Percentiles rank a stretch among this genome's conserved stretches.
Evolutionary conservation across 1,140 invertebrate genomes (phyloP).

Genomic region (Oryzaephilus surinamensis): DNA sequence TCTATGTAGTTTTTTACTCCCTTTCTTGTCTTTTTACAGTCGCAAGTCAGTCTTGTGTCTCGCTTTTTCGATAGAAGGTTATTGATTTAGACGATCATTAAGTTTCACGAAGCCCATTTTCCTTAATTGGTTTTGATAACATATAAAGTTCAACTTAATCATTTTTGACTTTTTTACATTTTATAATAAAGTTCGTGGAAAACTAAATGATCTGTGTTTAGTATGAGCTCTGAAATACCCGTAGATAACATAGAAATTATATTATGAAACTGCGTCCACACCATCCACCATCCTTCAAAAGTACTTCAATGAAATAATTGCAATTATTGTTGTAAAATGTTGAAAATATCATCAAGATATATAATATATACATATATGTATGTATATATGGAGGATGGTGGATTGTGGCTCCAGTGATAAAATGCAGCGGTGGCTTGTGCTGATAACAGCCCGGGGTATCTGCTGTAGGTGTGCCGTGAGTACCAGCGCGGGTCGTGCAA

Average conservation of each 20-base stretch:
- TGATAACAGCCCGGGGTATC: constrained; percentile 25
- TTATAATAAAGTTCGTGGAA: no score
- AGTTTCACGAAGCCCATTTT: no score
- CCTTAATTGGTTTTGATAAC: background rate
- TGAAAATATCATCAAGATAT: no score
- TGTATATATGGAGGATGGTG: no score
- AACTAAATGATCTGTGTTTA: constrained; percentile 12
- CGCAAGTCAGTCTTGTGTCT: constrained; percentile 15
- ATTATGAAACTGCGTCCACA: constrained; percentile 9
- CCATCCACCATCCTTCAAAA: constrained; percentile 1
- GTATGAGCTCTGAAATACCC: constrained; percentile 8
- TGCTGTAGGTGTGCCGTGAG: constrained; percentile 91
- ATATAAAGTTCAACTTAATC: no score
- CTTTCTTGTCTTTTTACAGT: constrained; percentile 8
- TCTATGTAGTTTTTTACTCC: constrained; percentile 18
- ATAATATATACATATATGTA: no score
- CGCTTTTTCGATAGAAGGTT: constrained; percentile 32
- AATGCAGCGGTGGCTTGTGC: constrained; percentile 30
- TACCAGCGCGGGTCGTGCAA: constrained; percentile 95
- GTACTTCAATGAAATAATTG: no score
- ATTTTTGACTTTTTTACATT: no score
- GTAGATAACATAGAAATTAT: constrained; percentile 9
- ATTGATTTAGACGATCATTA: constrained; percentile 28
- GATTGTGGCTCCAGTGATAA: constrained; percentile 10
- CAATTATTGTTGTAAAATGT: no score